These are phyloP conservation scores for Elgaria multicarinata DNA, from an alignment of 2,113 vertebrate species.

Conservation along the genomic window DNA sequence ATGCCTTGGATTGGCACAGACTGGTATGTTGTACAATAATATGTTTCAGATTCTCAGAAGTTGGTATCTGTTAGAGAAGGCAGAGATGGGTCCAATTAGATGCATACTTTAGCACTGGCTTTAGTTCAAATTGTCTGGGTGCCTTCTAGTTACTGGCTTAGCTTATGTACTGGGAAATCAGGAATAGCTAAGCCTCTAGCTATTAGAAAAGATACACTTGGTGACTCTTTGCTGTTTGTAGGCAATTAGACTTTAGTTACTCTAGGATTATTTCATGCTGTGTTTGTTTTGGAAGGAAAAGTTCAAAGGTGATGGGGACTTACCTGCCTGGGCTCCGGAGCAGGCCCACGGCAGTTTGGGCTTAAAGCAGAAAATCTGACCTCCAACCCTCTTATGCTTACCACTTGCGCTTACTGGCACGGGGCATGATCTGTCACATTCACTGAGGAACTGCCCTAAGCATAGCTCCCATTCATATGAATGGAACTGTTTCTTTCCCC, in stretches of 20 bases:
- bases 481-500: background rate
- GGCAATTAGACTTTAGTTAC: background rate
- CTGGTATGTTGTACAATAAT: background rate
- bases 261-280: background rate
- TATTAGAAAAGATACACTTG: background rate
- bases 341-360: background rate
- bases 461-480: background rate
- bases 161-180: background rate
- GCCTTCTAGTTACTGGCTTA: background rate
- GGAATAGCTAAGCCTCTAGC: background rate
- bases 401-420: background rate
- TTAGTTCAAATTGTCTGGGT: background rate
- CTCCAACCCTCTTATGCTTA: background rate
- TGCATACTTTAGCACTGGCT: background rate
- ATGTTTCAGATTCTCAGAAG: background rate
- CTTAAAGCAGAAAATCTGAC: background rate
- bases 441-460: background rate
- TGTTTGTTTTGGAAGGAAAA: slow-evolving; percentile 7
- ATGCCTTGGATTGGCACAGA: background rate
- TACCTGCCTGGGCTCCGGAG: background rate
- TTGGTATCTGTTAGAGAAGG: background rate
- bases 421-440: too few species aligned
- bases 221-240: background rate
- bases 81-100: background rate
- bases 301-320: background rate